These are phyloP conservation scores for Sebastes cheni DNA, from an alignment of 2,797 vertebrate genomes.

Conservation along the genomic window DNA sequence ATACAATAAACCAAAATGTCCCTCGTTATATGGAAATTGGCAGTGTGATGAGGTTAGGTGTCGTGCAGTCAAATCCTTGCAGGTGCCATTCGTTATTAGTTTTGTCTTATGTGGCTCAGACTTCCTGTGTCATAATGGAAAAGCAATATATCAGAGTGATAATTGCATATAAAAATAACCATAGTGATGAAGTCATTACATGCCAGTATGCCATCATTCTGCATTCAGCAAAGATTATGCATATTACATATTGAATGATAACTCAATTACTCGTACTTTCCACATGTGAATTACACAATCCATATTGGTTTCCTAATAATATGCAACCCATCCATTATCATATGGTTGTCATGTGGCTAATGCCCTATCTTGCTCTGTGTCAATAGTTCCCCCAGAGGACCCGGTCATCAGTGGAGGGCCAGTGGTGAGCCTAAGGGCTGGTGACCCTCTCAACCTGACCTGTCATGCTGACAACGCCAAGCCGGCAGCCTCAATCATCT, in stretches of 20 bases:
- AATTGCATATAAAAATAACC: background rate
- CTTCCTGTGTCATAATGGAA: background rate
- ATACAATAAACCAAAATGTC: background rate
- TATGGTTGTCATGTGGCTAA: conserved; percentile 1
- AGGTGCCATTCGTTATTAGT: conserved; percentile 1
- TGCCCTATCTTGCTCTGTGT: conserved; percentile 5
- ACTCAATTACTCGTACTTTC: background rate
- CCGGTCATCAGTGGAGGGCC: conserved; percentile 94
- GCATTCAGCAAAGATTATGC: background rate
- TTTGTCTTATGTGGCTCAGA: background rate
- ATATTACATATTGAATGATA: background rate
- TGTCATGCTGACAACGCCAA: conserved; percentile 97
- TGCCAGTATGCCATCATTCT: background rate
- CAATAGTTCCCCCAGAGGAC: conserved; percentile 93
- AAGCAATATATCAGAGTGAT: background rate
- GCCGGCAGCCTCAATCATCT: conserved; percentile 95
- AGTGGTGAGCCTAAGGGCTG: conserved; percentile 92
- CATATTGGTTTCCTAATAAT: background rate
- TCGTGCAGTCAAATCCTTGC: conserved; percentile 5
- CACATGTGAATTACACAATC: background rate
- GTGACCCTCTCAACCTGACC: conserved; percentile 95
- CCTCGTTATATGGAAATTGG: conserved; percentile 1
- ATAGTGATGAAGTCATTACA: background rate
- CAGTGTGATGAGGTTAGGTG: background rate
- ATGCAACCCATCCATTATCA: background rate